phyloP scores from a whole-genome alignment of 2,113 vertebrate species.

The Narcine bancroftii region DNA sequence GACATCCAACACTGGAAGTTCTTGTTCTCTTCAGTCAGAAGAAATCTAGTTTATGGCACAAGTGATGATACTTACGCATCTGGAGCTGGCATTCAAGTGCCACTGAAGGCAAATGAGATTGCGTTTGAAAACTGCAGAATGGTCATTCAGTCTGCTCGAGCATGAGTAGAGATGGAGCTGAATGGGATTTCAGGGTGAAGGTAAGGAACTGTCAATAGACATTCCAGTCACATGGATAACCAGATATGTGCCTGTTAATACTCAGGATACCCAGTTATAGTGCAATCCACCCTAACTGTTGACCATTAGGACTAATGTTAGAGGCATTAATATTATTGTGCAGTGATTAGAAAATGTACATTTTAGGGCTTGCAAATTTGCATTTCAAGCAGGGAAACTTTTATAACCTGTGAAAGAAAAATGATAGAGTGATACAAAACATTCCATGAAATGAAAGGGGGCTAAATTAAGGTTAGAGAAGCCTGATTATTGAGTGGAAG shows the following conservation, averaged over 20 bases:
- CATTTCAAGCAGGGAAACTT: neutral
- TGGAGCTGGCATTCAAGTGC: neutral
- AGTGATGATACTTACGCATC: neutral
- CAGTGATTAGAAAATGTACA: neutral
- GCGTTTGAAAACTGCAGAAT: neutral
- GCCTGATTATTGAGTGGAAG: neutral
- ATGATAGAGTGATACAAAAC: neutral
- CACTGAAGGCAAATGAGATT: neutral
- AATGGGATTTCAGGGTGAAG: neutral
- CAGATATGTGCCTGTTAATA: neutral
- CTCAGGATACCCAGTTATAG: no score
- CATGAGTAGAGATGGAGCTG: neutral
- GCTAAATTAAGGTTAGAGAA: neutral
- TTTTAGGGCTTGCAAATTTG: neutral
- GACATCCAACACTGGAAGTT: neutral
- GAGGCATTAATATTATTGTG: no score
- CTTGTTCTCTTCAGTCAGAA: neutral
- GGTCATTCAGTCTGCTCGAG: neutral
- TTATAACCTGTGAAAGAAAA: no score
- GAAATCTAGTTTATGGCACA: neutral
- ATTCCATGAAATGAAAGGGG: neutral
- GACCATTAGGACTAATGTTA: neutral
- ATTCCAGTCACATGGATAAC: neutral
- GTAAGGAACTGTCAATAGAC: neutral
- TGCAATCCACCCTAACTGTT: neutral